Evolutionary conservation across 1,140 invertebrate genomes (phyloP).

Genomic region (Chlorops oryzae): DNA sequence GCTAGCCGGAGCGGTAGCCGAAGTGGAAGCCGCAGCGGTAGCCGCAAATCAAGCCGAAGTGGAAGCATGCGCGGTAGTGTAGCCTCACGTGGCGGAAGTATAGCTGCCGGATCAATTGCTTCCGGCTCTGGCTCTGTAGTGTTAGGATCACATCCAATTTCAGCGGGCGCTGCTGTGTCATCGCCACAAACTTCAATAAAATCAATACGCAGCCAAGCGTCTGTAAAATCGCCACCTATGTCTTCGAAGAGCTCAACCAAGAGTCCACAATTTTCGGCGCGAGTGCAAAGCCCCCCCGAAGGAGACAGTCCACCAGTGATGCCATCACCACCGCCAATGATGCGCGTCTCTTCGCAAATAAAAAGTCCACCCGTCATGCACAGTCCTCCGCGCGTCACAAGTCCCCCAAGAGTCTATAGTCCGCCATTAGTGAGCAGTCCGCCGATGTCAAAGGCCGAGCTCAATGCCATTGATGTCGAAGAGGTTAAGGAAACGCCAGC

Average conservation of each 20-base stretch:
- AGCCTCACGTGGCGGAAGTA: constrained; percentile 24
- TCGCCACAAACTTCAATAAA: constrained; percentile 36
- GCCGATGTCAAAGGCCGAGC: constrained; percentile 18
- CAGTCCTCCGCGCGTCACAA: constrained; percentile 40
- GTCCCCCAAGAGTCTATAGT: constrained; percentile 39
- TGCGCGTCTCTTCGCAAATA: constrained; percentile 32
- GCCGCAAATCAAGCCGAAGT: constrained; percentile 25
- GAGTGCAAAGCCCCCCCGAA: constrained; percentile 34
- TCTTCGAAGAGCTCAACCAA: constrained; percentile 10
- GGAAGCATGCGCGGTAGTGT: constrained; percentile 17
- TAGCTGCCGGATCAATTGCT: constrained; percentile 14
- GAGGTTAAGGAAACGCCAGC: constrained; percentile 9
- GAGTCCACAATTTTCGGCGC: constrained; percentile 19
- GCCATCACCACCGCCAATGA: constrained; percentile 39
- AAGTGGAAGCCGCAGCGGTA: constrained; percentile 13
- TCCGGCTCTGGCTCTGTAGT: constrained; percentile 1
- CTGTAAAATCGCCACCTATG: constrained; percentile 5
- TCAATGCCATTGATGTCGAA: neutral
- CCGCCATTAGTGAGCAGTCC: constrained; percentile 41
- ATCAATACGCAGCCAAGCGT: constrained; percentile 18
- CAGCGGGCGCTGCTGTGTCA: constrained; percentile 9
- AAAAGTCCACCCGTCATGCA: constrained; percentile 39
- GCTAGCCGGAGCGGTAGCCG: constrained; percentile 24
- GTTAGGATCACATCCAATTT: constrained; percentile 4
- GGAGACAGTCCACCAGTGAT: constrained; percentile 37